phyloP scores from a whole-genome alignment of 92 coral and sea anemone genomes.

The Palythoa grandis region DNA sequence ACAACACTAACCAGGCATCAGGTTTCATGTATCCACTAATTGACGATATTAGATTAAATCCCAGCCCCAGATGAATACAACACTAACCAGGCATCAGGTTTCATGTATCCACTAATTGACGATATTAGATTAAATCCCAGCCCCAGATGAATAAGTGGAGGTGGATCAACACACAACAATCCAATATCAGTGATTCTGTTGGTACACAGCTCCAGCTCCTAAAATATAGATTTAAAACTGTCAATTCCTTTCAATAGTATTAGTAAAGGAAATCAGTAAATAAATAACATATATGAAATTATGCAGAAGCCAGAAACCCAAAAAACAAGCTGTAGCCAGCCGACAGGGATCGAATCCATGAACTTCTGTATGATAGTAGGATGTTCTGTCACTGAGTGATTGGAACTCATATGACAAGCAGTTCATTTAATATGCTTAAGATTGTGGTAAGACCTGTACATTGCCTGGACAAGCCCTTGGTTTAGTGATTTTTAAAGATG shows the following conservation, averaged over 20 bases:
- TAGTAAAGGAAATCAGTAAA: too few relatives aligned
- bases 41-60: slow-evolving; percentile 78
- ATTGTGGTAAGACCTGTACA: too few relatives aligned
- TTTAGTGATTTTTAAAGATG: too few relatives aligned
- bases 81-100: slow-evolving; percentile 83
- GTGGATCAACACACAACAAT: slow-evolving; percentile 73
- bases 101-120: slow-evolving; percentile 75
- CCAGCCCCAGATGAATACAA: slow-evolving; percentile 85
- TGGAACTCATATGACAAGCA: too few relatives aligned
- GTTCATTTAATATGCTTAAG: too few relatives aligned
- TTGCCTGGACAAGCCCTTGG: too few relatives aligned
- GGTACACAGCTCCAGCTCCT: slow-evolving; percentile 96
- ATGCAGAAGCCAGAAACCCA: neutral
- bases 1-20: slow-evolving; percentile 72
- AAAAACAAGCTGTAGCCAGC: too few relatives aligned
- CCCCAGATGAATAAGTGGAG: slow-evolving; percentile 95
- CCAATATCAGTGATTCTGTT: slow-evolving; percentile 84
- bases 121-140: slow-evolving; percentile 84
- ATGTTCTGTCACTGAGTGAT: too few relatives aligned
- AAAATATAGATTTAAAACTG: neutral
- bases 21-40: slow-evolving; percentile 81
- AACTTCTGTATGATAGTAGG: too few relatives aligned
- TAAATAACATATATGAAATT: too few relatives aligned
- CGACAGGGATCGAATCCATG: too few relatives aligned
- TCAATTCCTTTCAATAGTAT: neutral